phyloP scores from a whole-genome alignment of 35 echinoderm and acorn worm genomes.

The Ophiothrix spiculata region DNA sequence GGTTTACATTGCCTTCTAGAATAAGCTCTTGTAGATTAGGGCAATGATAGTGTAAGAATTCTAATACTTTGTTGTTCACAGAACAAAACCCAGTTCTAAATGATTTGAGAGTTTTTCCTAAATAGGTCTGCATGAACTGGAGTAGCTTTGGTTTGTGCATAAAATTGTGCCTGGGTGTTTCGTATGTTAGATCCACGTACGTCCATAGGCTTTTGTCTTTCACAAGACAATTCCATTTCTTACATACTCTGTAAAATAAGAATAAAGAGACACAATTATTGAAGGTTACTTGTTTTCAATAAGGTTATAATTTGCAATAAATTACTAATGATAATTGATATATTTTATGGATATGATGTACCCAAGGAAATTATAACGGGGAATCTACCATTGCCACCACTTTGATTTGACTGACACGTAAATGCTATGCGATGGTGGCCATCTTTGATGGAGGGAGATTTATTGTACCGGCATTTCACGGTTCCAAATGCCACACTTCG shows the following conservation, averaged over 20 bases:
- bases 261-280: not conserved
- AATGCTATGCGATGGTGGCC: too few species aligned
- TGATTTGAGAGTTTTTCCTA: not conserved
- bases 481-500: too few species aligned
- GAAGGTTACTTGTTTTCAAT: not conserved
- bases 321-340: not conserved
- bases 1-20: not conserved
- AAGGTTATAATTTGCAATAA: not conserved
- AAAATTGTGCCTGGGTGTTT: not conserved
- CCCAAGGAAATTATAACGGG: not conserved
- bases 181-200: not conserved
- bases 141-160: not conserved
- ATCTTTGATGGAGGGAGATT: too few species aligned
- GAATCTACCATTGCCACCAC: not conserved
- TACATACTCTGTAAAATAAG: not conserved
- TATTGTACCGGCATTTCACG: too few species aligned
- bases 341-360: not conserved
- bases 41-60: not conserved
- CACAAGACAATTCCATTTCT: not conserved
- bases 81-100: not conserved
- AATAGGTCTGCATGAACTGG: not conserved
- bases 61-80: not conserved
- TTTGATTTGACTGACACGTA: not conserved
- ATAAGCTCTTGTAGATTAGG: not conserved
- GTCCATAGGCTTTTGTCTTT: conserved; percentile 4